Conservation (phyloP, 2,113 vertebrate species). For the Ardeotis arabs region DNA sequence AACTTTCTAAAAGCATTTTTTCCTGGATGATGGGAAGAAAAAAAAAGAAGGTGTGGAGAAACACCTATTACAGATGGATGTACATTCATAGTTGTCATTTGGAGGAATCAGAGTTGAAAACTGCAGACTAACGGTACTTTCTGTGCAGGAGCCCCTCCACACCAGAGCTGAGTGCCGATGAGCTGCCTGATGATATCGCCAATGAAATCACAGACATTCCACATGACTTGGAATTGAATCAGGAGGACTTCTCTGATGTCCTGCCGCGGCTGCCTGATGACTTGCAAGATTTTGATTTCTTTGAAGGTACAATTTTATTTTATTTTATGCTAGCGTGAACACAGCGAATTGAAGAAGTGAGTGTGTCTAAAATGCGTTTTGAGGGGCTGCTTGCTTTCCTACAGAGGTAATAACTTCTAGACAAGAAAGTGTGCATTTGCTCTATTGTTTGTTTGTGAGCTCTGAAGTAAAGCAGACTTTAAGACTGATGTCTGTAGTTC, state of each 20-base stretch:
- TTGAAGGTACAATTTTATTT: constrained; percentile 87
- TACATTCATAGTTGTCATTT: background rate
- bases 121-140: background rate
- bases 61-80: background rate
- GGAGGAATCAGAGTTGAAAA: background rate
- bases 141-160: constrained; percentile 90
- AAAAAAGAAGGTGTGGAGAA: background rate
- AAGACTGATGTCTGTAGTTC: background rate
- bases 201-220: constrained; percentile 99
- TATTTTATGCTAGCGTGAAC: background rate
- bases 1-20: background rate
- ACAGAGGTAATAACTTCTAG: background rate
- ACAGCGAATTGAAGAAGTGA: constrained; percentile 11
- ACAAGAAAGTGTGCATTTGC: background rate
- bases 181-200: constrained; percentile 97
- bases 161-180: constrained; percentile 94
- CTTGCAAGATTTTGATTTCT: constrained; percentile 98
- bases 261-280: constrained; percentile 94
- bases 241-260: constrained; percentile 98
- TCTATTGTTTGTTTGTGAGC: constrained; percentile 12
- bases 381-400: background rate
- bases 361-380: background rate
- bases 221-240: constrained; percentile 97
- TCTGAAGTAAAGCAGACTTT: background rate
- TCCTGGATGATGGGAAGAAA: background rate